Conservation (phyloP, 2,888 invertebrate species). For the Horisme vitalbata region DNA sequence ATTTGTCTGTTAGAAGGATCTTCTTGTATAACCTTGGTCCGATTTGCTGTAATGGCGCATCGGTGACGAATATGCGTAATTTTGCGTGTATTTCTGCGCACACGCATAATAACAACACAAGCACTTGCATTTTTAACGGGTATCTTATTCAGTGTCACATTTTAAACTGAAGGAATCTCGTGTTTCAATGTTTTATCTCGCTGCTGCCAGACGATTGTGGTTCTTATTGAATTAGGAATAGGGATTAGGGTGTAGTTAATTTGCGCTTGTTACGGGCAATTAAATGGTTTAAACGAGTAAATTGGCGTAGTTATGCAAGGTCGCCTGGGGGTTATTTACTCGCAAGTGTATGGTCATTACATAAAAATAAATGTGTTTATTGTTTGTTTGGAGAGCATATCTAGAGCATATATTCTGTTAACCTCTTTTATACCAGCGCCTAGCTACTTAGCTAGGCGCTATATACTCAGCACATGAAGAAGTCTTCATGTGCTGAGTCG, state of each 20-base stretch:
- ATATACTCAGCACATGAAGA: no score
- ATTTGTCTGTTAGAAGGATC: slow-evolving; percentile 58
- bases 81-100: slow-evolving; percentile 50
- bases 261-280: slow-evolving; percentile 39
- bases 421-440: no score
- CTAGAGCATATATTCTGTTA: no score
- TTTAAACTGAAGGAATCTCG: slow-evolving; percentile 48
- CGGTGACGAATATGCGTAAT: slow-evolving; percentile 53
- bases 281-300: slow-evolving; percentile 48
- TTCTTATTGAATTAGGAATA: slow-evolving; percentile 35
- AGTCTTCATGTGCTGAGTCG: no score
- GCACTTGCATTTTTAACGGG: slow-evolving; percentile 43
- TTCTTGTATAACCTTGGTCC: slow-evolving; percentile 64
- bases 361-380: no score
- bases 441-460: no score
- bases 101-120: slow-evolving; percentile 34
- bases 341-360: background rate
- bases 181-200: slow-evolving; percentile 43
- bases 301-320: slow-evolving; percentile 57
- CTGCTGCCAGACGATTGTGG: slow-evolving; percentile 36
- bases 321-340: slow-evolving; percentile 33
- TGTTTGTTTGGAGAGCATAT: no score
- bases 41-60: slow-evolving; percentile 59
- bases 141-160: slow-evolving; percentile 40
- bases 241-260: slow-evolving; percentile 24